A percentile compares a stretch with the other conserved stretches of the same genome.
Conservation (phyloP, 1,140 invertebrate species). For the Drosophila nasuta region DNA sequence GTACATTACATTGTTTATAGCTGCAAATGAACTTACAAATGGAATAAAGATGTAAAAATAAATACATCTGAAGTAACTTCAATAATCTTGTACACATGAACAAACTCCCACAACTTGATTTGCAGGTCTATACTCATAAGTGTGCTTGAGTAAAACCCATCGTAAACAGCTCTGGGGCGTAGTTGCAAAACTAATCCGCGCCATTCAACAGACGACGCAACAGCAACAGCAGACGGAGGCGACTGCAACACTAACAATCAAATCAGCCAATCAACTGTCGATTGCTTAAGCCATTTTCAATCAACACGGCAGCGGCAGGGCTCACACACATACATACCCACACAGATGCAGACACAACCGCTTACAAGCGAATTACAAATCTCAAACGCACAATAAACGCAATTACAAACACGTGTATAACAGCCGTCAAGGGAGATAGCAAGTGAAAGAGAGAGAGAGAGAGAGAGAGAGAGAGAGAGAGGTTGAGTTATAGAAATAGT, state of each 20-base stretch:
- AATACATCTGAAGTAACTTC: neutral
- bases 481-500: slow-evolving; percentile 15
- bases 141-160: slow-evolving; percentile 9
- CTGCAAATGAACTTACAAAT: too few species aligned
- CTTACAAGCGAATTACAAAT: slow-evolving; percentile 65
- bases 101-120: slow-evolving; percentile 30
- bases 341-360: neutral
- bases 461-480: slow-evolving; percentile 4
- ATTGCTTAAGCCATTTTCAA: slow-evolving; percentile 83
- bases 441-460: neutral
- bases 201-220: slow-evolving; percentile 37
- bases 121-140: slow-evolving; percentile 16
- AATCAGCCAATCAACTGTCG: slow-evolving; percentile 78
- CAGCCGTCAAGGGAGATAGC: neutral
- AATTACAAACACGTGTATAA: slow-evolving; percentile 54
- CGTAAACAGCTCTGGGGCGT: slow-evolving; percentile 10
- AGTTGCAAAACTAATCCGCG: slow-evolving; percentile 41
- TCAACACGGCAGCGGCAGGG: slow-evolving; percentile 64
- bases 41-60: too few species aligned
- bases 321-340: slow-evolving; percentile 26
- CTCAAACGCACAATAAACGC: slow-evolving; percentile 81
- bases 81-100: slow-evolving; percentile 14
- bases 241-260: slow-evolving; percentile 65
- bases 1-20: neutral
- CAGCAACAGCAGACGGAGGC: slow-evolving; percentile 55